Base-by-base conservation (phyloP, 2,113 vertebrate genomes). In the Dromas ardeola region DNA sequence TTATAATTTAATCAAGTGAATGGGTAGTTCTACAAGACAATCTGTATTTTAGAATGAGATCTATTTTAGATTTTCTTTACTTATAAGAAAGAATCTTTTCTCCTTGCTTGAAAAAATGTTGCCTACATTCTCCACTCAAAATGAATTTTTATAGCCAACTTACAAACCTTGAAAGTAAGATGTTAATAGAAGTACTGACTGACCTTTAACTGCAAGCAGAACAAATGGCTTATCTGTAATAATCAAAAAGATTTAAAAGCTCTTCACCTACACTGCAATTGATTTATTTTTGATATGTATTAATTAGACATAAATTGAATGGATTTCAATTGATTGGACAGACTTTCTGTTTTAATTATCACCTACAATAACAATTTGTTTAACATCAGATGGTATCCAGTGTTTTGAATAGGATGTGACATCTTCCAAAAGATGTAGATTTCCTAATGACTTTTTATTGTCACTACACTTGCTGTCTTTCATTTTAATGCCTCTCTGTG, bases 231-330 rank as follows among this genome's bases (percentile, higher is more conserved):
- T 77, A 81, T 56, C 43, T 76, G 49, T 53, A 84, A 93, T 70
- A 89, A 96, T 63, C 21, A 76, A 40, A 42, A 81, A 92, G 5
- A 88, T 82, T 95, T 85, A 91, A 91, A 93, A 94, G 61, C 45
- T 50, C 81, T 61, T 70, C 79, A 74, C 49, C 88, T 63, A 82
- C 55, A 93, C 15, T 73, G 45, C 23, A 90, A 45, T 21, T 36
- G 38, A 84, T 86, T 95, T 86, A 88, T 82, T 95, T 94, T 78
- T 83, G 13, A 63, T 91, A 69, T 53, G 26, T 73, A 45, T 34
- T 91, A 77, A 94, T 93, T 86, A 94, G 63, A 88, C 23, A 56
- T 27, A 11, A 88, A 84, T 59, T 63, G n/a, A 80, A 81, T 53
- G 52, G 36, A 70, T 81, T 93, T 89, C 71, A 93, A 92, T 81